These are phyloP conservation scores for Clarias gariepinus DNA, from an alignment of 2,113 vertebrate species.

Conservation along the genomic window DNA sequence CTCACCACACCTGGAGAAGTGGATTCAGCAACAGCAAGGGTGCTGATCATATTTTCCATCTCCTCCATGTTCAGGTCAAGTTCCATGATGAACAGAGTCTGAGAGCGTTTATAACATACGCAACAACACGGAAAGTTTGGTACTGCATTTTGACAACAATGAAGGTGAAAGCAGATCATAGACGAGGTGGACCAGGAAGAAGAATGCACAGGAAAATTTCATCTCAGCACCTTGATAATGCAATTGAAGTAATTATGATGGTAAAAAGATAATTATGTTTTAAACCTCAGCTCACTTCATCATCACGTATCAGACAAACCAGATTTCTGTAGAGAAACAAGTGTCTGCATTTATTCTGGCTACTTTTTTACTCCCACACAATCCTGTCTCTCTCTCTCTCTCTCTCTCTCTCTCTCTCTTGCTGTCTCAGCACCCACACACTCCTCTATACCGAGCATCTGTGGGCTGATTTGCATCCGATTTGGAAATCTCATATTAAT, in stretches of 20 bases:
- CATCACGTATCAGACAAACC: neutral
- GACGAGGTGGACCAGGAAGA: neutral
- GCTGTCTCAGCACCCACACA: conserved; percentile 44
- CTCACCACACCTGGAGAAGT: too few species aligned
- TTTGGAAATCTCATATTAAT: conserved; percentile 67
- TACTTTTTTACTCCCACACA: neutral
- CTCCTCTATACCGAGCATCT: conserved; percentile 55
- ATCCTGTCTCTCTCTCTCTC: neutral
- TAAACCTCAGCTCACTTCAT: too few species aligned
- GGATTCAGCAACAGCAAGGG: too few species aligned
- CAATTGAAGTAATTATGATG: too few species aligned
- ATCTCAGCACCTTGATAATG: neutral
- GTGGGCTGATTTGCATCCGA: conserved; percentile 60
- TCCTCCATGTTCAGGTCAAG: too few species aligned
- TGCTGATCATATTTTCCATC: too few species aligned
- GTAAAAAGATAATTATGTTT: too few species aligned
- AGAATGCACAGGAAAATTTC: neutral
- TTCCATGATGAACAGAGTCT: too few species aligned
- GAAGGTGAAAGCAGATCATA: too few species aligned
- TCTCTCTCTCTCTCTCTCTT: neutral
- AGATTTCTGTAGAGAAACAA: conserved; percentile 1
- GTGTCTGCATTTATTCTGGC: neutral
- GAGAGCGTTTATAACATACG: too few species aligned
- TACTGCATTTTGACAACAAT: too few species aligned
- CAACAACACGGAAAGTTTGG: too few species aligned